Evolutionary conservation across 2,797 vertebrate genomes (phyloP), one percentile per base, ranked within the genome.

Genomic region (Danio jaintianensis): DNA sequence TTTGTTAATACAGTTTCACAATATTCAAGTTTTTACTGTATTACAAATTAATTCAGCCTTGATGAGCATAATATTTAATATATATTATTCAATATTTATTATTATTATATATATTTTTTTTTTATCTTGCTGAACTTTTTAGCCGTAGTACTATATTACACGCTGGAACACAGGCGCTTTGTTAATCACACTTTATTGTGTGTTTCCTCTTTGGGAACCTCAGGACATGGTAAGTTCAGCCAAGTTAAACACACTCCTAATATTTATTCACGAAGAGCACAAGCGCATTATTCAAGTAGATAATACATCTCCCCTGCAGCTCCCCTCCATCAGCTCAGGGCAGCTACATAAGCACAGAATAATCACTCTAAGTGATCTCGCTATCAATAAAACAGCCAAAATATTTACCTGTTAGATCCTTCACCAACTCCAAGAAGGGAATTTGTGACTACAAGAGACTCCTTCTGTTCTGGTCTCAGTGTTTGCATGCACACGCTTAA

Each of bases 231-330:
- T 79, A 59, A 90, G 90, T 88, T 91, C 89, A 91, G 78, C 86
- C 73, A 75, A 78, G 78, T 71, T 83, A 81, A 69, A 76, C 85
- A 80, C 40, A 78, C 70, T 75, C 70, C 80, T 86, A 86, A 87
- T 89, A 78, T 91, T 91, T 87, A 92, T 90, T 89, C 88, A 90
- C 71, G 84, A 83, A 82, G 79, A 86, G 83, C 87, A 85, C 82
- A 85, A 80, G 84, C 75, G 43, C 88, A 89, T 87, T 87, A 86
- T 79, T 89, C 67, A 80, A 85, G 63, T 63, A 89, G 89, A 89
- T 89, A 89, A 84, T 88, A 80, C 45, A 4, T 72, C 64, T 84
- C 79, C 74, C 63, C 79, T 42, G 74, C 48, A 84, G 61, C 84
- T 78, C 55, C 77, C 36, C 81, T 85, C 77, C 78, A 85, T 79